These are phyloP conservation scores for Lophotis ruficrista DNA, from an alignment of 2,113 vertebrate species.

Conservation along the genomic window DNA sequence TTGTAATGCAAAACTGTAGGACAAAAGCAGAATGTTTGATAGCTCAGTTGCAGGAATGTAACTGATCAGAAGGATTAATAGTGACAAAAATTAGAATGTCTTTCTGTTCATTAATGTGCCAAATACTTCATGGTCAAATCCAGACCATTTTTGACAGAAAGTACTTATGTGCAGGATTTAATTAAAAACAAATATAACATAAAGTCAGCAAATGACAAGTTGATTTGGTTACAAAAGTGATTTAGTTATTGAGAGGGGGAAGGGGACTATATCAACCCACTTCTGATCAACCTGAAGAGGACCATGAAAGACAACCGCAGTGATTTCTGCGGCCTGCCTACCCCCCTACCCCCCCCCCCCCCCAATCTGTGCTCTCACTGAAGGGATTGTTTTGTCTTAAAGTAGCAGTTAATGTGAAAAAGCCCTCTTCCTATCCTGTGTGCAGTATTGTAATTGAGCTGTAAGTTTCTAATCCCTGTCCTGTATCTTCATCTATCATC, in stretches of 20 bases:
- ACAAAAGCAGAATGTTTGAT: neutral
- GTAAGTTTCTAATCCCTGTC: neutral
- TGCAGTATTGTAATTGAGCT: neutral
- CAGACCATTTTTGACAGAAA: neutral
- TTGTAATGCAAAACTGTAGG: neutral
- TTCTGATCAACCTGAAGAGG: neutral
- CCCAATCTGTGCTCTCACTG: neutral
- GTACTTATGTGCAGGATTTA: neutral
- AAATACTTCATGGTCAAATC: neutral
- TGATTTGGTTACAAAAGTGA: neutral
- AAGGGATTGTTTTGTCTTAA: neutral
- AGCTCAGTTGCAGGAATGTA: neutral
- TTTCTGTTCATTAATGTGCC: neutral
- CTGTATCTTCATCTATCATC: neutral
- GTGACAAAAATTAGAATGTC: neutral
- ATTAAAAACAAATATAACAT: neutral
- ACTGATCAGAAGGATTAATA: neutral
- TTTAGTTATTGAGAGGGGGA: neutral
- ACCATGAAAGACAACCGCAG: neutral
- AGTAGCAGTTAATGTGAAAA: neutral
- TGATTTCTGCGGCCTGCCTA: too few relatives aligned
- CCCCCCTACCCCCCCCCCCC: too few relatives aligned
- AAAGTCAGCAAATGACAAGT: neutral
- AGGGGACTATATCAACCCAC: neutral
- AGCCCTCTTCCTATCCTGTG: neutral